Percentiles rank a stretch among this genome's conserved stretches.
phyloP scores from a whole-genome alignment of 2,888 invertebrate species.

The Sepiola atlantica region DNA sequence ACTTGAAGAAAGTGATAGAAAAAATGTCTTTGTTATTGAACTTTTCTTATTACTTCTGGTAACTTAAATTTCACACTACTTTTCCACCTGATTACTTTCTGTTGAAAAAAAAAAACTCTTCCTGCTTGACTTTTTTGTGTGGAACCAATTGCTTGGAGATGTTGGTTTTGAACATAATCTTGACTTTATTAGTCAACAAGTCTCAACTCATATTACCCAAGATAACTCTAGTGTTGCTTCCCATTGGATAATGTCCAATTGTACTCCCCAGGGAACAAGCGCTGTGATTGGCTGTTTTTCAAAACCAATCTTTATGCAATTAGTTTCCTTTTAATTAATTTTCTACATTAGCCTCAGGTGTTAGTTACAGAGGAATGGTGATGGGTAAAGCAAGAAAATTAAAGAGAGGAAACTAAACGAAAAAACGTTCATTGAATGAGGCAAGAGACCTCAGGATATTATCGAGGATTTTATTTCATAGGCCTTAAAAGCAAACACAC shows the following conservation, averaged over 20 bases:
- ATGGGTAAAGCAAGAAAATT: background rate
- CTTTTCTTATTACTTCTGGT: background rate
- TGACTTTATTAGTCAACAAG: background rate
- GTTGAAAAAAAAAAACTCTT: background rate
- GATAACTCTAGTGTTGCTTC: background rate
- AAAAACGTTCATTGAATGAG: background rate
- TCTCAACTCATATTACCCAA: background rate
- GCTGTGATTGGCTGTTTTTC: slow-evolving; percentile 22
- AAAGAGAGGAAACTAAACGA: background rate
- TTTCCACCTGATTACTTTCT: background rate
- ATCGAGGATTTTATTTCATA: background rate
- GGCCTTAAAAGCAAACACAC: background rate
- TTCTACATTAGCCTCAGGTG: background rate
- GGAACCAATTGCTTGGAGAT: background rate
- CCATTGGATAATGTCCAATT: background rate
- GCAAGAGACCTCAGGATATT: background rate
- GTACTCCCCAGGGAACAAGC: background rate
- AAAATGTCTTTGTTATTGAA: background rate
- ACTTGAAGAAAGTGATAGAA: background rate
- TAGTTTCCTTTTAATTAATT: slow-evolving; percentile 15
- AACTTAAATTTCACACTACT: background rate
- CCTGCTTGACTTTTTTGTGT: background rate
- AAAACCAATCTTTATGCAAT: slow-evolving; percentile 20
- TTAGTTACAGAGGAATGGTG: background rate
- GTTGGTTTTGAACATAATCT: background rate